Evolutionary conservation across 2,113 vertebrate species (phyloP).

Genomic region (Euleptes europaea): DNA sequence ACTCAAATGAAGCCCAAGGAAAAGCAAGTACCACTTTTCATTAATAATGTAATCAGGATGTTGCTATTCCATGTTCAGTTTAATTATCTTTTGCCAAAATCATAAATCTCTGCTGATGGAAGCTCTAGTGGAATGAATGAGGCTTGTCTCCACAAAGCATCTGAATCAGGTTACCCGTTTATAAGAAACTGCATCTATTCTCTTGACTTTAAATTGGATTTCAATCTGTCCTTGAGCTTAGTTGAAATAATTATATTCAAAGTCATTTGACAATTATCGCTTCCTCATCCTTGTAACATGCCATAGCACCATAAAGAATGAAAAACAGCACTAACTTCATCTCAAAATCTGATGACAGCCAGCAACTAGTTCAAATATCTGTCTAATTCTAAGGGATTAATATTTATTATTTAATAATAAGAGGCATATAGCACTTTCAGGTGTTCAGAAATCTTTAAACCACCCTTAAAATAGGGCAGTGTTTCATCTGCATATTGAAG

Average conservation of each 20-base stretch:
- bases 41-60: conserved; percentile 38
- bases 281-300: too few species aligned
- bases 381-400: not conserved
- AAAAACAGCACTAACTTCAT: not conserved
- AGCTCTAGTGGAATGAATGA: not conserved
- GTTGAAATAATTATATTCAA: conserved; percentile 32
- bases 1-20: conserved; percentile 39
- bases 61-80: conserved; percentile 37
- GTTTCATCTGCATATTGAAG: not conserved
- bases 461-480: not conserved
- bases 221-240: conserved; percentile 3
- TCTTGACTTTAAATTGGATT: conserved; percentile 8
- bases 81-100: conserved; percentile 39
- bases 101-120: not conserved
- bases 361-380: not conserved
- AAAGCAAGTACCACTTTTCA: conserved; percentile 5
- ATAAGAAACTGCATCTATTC: too few species aligned
- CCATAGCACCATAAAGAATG: not conserved
- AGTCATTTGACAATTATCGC: not conserved
- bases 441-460: too few species aligned
- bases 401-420: not conserved
- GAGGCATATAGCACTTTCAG: not conserved
- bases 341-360: not conserved
- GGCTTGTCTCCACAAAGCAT: not conserved
- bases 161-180: not conserved